Percentiles rank a stretch among this genome's conserved stretches.
Conservation (phyloP, 1,140 invertebrate genomes). For the Tigriopus japonicus region DNA sequence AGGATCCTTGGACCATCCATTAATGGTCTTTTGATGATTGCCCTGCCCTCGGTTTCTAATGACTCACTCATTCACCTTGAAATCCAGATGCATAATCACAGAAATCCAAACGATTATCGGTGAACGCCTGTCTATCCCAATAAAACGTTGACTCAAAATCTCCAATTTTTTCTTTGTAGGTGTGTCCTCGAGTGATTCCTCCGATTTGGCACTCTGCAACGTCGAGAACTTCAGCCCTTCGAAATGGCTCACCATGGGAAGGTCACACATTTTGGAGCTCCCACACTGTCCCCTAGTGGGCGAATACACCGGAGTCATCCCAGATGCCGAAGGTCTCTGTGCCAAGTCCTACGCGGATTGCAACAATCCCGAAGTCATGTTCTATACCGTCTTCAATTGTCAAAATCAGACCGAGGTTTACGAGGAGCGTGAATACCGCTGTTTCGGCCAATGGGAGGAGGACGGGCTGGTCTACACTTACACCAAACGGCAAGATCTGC, state of each 20-base stretch:
- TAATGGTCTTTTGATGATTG: no score
- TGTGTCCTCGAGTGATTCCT: neutral
- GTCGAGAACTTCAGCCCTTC: slow-evolving; percentile 1
- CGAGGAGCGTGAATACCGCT: slow-evolving; percentile 47
- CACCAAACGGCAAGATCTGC: slow-evolving; percentile 42
- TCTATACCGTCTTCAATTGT: slow-evolving; percentile 45
- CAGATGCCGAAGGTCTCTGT: slow-evolving; percentile 42
- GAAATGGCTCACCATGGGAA: slow-evolving; percentile 7
- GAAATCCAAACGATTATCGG: no score
- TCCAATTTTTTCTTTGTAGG: neutral
- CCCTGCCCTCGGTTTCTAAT: no score
- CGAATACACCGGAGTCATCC: slow-evolving; percentile 42
- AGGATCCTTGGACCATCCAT: no score
- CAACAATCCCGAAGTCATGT: slow-evolving; percentile 45
- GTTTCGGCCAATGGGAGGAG: slow-evolving; percentile 49
- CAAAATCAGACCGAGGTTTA: slow-evolving; percentile 35
- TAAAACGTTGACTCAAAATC: neutral
- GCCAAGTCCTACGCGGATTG: slow-evolving; percentile 49
- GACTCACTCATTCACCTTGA: no score
- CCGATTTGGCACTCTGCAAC: neutral
- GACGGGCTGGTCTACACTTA: slow-evolving; percentile 39
- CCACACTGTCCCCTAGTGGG: slow-evolving; percentile 46
- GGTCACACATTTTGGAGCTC: neutral
- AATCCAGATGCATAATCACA: no score
- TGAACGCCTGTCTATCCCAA: no score